These are phyloP conservation scores for Platycercus adscitus DNA, from an alignment of 2,113 vertebrate species.

Conservation along the genomic window DNA sequence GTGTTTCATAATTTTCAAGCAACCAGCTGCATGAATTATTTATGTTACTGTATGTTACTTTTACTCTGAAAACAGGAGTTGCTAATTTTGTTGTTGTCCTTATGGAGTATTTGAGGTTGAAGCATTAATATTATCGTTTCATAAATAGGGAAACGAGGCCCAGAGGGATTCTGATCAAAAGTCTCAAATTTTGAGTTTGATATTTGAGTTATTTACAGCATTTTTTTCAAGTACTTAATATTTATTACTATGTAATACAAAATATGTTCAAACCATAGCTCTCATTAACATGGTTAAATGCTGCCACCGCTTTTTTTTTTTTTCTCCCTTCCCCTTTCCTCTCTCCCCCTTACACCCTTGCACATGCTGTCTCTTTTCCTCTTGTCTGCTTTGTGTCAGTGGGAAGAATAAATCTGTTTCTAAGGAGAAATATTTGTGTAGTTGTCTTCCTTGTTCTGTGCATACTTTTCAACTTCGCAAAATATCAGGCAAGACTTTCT, in stretches of 20 bases:
- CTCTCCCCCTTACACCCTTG: not conserved
- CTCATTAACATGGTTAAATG: not conserved
- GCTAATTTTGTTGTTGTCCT: not conserved
- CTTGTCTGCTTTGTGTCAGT: not conserved
- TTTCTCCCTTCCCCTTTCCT: not conserved
- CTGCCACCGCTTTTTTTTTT: not conserved
- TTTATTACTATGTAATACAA: not conserved
- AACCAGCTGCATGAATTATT: not conserved
- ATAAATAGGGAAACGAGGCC: not conserved
- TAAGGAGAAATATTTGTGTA: not conserved
- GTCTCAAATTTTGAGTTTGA: not conserved
- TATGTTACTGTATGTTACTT: not conserved
- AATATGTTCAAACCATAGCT: not conserved
- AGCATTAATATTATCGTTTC: not conserved
- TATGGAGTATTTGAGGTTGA: not conserved
- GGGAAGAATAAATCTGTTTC: not conserved
- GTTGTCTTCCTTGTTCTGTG: not conserved
- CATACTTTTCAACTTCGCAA: not conserved
- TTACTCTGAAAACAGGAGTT: not conserved
- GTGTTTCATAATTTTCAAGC: not conserved
- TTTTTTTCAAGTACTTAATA: not conserved
- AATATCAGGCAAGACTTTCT: not conserved
- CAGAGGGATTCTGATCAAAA: slow-evolving; percentile 36
- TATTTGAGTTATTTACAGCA: not conserved
- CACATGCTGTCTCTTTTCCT: not conserved